Percentiles rank a stretch among this genome's conserved stretches.
Conservation (phyloP, 2,797 vertebrate genomes). For the Megalops cyprinoides region DNA sequence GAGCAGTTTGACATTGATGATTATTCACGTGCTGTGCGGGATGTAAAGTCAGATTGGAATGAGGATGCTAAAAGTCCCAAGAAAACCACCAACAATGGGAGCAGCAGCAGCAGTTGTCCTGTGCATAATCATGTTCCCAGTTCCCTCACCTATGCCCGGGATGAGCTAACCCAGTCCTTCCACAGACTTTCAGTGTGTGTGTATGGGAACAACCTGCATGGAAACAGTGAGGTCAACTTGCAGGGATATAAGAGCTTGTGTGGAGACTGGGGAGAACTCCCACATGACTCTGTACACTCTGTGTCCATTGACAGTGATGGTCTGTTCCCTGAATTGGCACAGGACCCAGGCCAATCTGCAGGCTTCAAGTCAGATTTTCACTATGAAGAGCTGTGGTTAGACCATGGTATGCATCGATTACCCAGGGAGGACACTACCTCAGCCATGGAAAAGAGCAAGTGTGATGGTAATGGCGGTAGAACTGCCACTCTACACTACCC, state of each 20-base stretch:
- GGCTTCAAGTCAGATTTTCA: conserved; percentile 83
- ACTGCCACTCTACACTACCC: conserved; percentile 69
- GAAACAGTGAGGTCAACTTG: conserved; percentile 95
- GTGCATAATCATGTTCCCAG: conserved; percentile 86
- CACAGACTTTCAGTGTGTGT: conserved; percentile 96
- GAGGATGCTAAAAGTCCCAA: conserved; percentile 94
- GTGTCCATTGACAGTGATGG: conserved; percentile 85
- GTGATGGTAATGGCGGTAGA: conserved; percentile 71
- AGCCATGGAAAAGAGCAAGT: conserved; percentile 71
- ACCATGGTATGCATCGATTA: conserved; percentile 76
- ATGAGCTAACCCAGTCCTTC: conserved; percentile 96
- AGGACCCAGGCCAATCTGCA: conserved; percentile 67
- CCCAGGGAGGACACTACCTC: conserved; percentile 68
- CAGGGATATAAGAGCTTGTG: conserved; percentile 89
- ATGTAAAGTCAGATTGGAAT: conserved; percentile 89
- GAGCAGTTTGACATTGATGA: conserved; percentile 97
- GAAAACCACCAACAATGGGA: conserved; percentile 73
- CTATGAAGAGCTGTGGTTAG: conserved; percentile 96
- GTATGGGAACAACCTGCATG: conserved; percentile 94
- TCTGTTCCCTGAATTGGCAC: conserved; percentile 82
- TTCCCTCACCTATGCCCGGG: conserved; percentile 90
- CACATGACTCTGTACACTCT: conserved; percentile 79
- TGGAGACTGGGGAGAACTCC: conserved; percentile 85
- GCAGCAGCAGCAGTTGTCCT: conserved; percentile 79
- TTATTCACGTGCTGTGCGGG: conserved; percentile 92